phyloP scores from a whole-genome alignment of 2,888 invertebrate species.

The Brenthis hecate region DNA sequence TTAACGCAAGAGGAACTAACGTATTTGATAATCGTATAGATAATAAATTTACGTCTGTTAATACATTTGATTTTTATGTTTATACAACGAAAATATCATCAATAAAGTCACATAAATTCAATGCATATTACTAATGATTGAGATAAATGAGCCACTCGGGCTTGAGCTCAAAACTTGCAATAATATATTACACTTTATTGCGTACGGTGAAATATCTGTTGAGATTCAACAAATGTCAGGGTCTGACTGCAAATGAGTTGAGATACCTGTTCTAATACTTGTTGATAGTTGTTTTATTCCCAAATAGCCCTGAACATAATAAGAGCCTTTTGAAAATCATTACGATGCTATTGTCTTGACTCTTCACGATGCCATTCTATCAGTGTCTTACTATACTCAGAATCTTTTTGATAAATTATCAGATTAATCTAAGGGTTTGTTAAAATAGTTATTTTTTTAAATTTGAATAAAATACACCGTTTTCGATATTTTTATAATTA shows the following conservation, averaged over 20 bases:
- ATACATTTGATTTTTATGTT: neutral
- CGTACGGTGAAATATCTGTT: constrained; percentile 50
- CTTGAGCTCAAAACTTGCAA: constrained; percentile 46
- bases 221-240: constrained; percentile 46
- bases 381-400: no score
- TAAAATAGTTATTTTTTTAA: no score
- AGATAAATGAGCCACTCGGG: constrained; percentile 53
- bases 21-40: no score
- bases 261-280: constrained; percentile 15
- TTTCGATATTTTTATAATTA: no score
- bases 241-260: constrained; percentile 14
- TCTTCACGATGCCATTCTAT: neutral
- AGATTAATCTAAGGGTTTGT: no score
- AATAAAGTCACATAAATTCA: constrained; percentile 30
- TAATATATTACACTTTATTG: constrained; percentile 56
- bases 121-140: constrained; percentile 43
- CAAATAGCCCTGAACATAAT: neutral
- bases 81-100: constrained; percentile 21
- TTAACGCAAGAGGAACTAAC: no score
- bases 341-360: neutral
- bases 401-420: no score
- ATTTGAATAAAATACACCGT: no score
- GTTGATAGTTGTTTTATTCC: constrained; percentile 13
- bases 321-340: neutral
- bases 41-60: neutral